These are phyloP conservation scores for Chaenodraco wilsoni DNA, from an alignment of 2,797 vertebrate genomes.

Conservation along the genomic window DNA sequence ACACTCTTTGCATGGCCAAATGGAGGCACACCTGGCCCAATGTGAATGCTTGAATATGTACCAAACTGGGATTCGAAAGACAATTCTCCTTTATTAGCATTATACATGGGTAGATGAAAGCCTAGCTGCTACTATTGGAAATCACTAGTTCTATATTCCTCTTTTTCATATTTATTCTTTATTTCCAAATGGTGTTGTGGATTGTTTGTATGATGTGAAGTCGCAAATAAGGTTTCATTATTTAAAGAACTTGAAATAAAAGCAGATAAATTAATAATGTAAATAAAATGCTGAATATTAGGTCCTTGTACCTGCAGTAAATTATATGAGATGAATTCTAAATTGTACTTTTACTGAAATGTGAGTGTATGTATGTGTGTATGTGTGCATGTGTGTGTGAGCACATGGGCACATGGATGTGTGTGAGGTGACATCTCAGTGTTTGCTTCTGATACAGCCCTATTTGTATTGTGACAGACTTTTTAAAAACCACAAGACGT, in stretches of 20 bases:
- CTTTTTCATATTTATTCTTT: constrained; percentile 78
- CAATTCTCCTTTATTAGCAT: constrained; percentile 74
- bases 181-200: constrained; percentile 76
- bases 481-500: constrained; percentile 62
- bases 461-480: constrained; percentile 72
- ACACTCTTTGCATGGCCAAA: constrained; percentile 81
- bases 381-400: constrained; percentile 24
- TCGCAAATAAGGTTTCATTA: constrained; percentile 78
- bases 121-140: constrained; percentile 77
- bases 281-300: constrained; percentile 74
- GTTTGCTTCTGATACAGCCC: constrained; percentile 62
- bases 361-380: constrained; percentile 58
- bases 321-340: constrained; percentile 57
- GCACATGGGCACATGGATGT: constrained; percentile 29
- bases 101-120: constrained; percentile 76
- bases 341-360: constrained; percentile 68
- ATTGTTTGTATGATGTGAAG: constrained; percentile 82
- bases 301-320: constrained; percentile 66
- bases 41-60: constrained; percentile 80
- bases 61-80: constrained; percentile 75
- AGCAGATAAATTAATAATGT: constrained; percentile 76
- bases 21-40: constrained; percentile 80
- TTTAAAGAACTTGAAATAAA: constrained; percentile 66
- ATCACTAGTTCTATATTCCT: constrained; percentile 58
- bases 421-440: constrained; percentile 49